Base-by-base conservation (phyloP, 2,113 vertebrate species). In the Nanorana parkeri region DNA sequence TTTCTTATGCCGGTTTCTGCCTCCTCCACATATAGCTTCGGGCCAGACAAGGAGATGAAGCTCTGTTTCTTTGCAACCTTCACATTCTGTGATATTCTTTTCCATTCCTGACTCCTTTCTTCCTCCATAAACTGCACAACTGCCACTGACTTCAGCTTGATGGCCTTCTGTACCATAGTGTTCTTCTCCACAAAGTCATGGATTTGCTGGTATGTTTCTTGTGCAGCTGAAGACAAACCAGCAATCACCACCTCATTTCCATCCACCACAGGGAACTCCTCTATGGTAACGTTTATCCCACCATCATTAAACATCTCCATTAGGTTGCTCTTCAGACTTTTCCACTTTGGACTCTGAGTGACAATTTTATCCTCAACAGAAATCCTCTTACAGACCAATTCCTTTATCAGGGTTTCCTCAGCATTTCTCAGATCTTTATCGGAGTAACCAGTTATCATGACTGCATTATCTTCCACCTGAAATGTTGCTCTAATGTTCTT, bases 161-260 rank as follows among this genome's bases (percentile, higher is more conserved):
- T 68, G 28, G 72, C 78, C 85, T 89, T 88, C 84, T 92, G 85
- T 1, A 91, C 4, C 0, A 82, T 1, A 36, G 88, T 89, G 77
- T 96, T 91, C 86, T 87, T 47, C 26, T 80, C 86, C 64, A 96
- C 16, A 85, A 95, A 97, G 32, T 85, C 61, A 16, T 15, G 77
- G 74, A 98, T 85, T n/a, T 86, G 29, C 20, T 15, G 4, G 51
- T 86, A 67, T 60, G 89, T 86, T 11, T 84, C 80, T 13, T 16
- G 20, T 3, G 95, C 93, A 0, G 26, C 6, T 3, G 79, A 84
- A 73, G 82, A 88, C 76, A 86, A 87, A 19, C 97, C 97, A 69
- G 88, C 84, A 61, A 97, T 86, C 0, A 90, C 71, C 0, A 97
- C 88, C 84, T 90, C 60, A 0, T 75, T 84, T 15, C 86, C 47